These are phyloP conservation scores for Ursus arctos DNA, from an alignment of 2,113 vertebrate species.

Conservation along the genomic window DNA sequence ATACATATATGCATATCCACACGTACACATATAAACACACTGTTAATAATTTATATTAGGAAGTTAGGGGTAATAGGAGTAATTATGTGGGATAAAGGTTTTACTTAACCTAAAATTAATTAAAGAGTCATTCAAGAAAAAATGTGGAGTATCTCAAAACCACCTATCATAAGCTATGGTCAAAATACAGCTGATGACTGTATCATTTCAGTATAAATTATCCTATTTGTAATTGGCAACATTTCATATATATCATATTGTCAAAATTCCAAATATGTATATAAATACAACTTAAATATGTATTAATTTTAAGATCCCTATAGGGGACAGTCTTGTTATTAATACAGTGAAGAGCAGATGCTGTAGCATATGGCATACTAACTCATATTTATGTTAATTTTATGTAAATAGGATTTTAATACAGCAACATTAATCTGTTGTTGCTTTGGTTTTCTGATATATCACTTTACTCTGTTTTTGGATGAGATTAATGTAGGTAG, in stretches of 20 bases:
- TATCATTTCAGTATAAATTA: not conserved
- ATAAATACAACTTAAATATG: conserved; percentile 83
- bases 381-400: conserved; percentile 92
- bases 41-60: not conserved
- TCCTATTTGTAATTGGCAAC: conserved; percentile 6
- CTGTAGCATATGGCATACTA: conserved; percentile 90
- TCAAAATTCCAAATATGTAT: conserved; percentile 82
- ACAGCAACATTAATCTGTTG: conserved; percentile 89
- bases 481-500: conserved; percentile 80
- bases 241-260: conserved; percentile 82
- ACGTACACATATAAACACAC: not conserved
- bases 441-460: conserved; percentile 85
- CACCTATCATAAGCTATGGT: not conserved
- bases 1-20: not conserved
- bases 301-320: conserved; percentile 88
- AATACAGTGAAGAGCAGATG: conserved; percentile 90
- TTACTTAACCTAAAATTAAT: conserved; percentile 33
- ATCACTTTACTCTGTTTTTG: conserved; percentile 80
- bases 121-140: not conserved
- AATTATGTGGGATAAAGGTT: not conserved
- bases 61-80: not conserved
- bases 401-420: conserved; percentile 92
- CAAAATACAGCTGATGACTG: not conserved
- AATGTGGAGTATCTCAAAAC: not conserved
- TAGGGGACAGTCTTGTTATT: conserved; percentile 90